Evolutionary conservation across 2,113 vertebrate species (phyloP).

Genomic region (Sinosuthora webbiana): DNA sequence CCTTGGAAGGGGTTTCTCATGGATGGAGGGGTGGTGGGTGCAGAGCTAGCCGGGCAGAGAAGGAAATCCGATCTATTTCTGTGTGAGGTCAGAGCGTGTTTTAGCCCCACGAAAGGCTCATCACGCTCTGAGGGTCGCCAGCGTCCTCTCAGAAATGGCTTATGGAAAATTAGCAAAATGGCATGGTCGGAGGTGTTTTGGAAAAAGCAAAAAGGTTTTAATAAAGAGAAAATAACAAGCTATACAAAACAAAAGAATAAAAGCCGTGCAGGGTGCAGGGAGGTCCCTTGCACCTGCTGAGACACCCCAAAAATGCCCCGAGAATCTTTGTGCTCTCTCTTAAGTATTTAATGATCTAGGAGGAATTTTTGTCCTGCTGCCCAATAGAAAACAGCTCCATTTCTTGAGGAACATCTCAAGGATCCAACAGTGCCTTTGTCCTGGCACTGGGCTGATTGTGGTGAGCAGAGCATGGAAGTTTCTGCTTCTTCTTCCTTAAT

Average conservation of each 20-base stretch:
- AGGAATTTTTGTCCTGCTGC: neutral
- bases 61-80: neutral
- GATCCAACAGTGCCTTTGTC: neutral
- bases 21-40: accelerated
- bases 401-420: neutral
- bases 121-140: neutral
- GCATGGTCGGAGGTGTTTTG: neutral
- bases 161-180: neutral
- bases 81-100: neutral
- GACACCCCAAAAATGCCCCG: neutral
- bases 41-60: accelerated
- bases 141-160: neutral
- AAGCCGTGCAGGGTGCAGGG: neutral
- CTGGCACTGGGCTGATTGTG: neutral
- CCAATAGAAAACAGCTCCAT: neutral
- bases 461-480: neutral
- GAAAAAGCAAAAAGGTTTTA: neutral
- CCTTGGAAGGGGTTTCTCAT: accelerated
- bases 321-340: neutral
- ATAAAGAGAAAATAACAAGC: neutral
- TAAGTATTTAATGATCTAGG: neutral
- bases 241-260: neutral
- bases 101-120: neutral
- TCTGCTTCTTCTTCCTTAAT: neutral
- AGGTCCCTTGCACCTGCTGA: neutral